Conservation (phyloP, 2,797 vertebrate genomes). For the Sebastes melanostomus region DNA sequence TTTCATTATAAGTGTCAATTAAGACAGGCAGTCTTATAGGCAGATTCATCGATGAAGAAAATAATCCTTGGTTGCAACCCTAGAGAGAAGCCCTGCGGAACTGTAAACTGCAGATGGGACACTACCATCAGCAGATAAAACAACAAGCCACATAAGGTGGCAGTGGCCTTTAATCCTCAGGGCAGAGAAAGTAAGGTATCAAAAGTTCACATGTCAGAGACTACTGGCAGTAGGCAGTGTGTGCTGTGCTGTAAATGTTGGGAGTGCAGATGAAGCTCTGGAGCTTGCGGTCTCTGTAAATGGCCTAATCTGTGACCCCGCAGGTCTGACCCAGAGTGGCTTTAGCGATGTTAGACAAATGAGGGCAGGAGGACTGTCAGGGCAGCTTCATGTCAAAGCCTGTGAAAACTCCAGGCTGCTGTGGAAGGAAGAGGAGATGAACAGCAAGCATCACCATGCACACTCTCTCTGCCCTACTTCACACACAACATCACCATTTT, state of each 20-base stretch:
- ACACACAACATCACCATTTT: conserved; percentile 29
- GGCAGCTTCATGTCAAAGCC: conserved; percentile 58
- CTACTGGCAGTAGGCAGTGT: neutral
- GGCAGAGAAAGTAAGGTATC: neutral
- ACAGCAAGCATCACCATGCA: conserved; percentile 11
- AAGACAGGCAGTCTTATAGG: neutral
- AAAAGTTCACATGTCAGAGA: neutral
- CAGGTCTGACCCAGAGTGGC: conserved; percentile 46
- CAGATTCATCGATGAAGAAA: neutral
- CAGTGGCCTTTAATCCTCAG: neutral
- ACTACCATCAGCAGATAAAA: neutral
- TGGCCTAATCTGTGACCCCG: conserved; percentile 57
- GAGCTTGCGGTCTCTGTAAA: conserved; percentile 13
- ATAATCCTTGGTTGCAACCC: neutral
- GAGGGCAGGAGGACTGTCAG: conserved; percentile 59
- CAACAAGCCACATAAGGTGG: neutral
- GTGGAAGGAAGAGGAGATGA: conserved; percentile 32
- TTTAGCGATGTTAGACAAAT: conserved; percentile 49
- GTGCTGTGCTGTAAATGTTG: neutral
- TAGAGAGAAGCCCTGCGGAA: neutral
- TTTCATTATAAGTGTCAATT: neutral
- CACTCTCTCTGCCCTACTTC: conserved; percentile 29
- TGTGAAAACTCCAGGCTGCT: conserved; percentile 47
- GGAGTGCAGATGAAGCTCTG: neutral
- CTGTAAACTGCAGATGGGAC: neutral